Evolutionary conservation across 1,140 invertebrate genomes (phyloP), one percentile per base, ranked within the genome.

Genomic region (Zaprionus africanus): DNA sequence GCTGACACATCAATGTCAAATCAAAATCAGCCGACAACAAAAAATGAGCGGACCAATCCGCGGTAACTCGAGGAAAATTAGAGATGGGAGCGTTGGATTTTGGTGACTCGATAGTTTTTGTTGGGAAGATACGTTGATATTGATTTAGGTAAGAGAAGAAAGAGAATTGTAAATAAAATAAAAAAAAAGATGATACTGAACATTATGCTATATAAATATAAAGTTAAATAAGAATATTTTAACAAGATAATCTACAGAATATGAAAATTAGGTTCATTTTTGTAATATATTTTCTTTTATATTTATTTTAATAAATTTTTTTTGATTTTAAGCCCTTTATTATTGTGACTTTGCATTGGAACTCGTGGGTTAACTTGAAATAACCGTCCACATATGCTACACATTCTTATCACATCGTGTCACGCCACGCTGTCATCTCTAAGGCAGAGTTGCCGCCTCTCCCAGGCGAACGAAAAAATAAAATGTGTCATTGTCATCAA

Each of bases 1-100:
- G 70, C 91, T 92, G 91, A 91, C 91, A 92, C 84, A 92, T 92
- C 91, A 92, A 82, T 91, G 91, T 92, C 91, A 92, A 79, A 92
- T 91, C 90, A 92, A 72, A 87, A 60, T 74, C 34, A 66, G 24
- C 3, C 54, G 13, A 17, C 41, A 26, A 53, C 15, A 28, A 53
- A 63, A 13, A 34, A 41, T 57, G 49, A 31, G 22, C 34, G 38
- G 46, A 49, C 82, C 82, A 85, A 81, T 78, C 81, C 69, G 64
- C 66, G 71, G 38, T 66, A 53, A 63, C 70, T 15, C 36, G 12
- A 15, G 5, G 4, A 15, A 13, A 13, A 15, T n/a, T 65, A 56
- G 63, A 56, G 63, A 65, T 65, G 63, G n/a, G 36, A 63, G 28
- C 28, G 28, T 2, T 31, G 28, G 28, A 31, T 7, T 0, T 31